Base-by-base conservation (phyloP, 2,888 invertebrate species). In the Ophion ventricosus region DNA sequence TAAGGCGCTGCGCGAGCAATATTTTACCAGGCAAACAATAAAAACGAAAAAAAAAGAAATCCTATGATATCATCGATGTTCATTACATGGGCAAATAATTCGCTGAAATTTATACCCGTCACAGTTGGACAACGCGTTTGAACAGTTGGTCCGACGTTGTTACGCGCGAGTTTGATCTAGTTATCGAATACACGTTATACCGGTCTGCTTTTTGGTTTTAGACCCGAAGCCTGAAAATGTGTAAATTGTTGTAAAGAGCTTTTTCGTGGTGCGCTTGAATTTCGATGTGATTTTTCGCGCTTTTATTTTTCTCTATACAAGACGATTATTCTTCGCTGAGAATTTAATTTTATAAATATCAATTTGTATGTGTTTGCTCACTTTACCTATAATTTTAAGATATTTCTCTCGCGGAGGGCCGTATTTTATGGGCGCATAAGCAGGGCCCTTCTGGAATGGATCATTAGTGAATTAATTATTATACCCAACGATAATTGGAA, bases 1-100 rank as follows among this genome's bases (percentile, higher is more conserved):
- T 35, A 26, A 59, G 40, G 72, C 40, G 63, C 54, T 49, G 49
- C 49, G 49, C 82, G 72, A 75, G 70, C 64, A 20, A 84, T 86
- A 84, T 82, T 84, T 84, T 84, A 78, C 70, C 67, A 63, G 67
- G 77, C 43, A 29, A 69, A 78, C 49, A 80, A 84, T 72, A 75
- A 82, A 81, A 80, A 56, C 59, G 17, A 43, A 61, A 54, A 7
- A 20, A 72, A 49, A 26, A 69, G 43, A 76, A 54, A 40, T 63
- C 26, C 20, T 11, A 29, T 14, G 43, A 8, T 43, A 23, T 56
- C 20, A 11, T 64, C 35, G 14, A 56, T n/a, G 23, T 59, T 54
- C 5, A 74, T 74, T 61, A 25, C 14, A 40, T 8, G 23, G 56
- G 35, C 23, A 29, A n/a, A 70, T 40, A 17, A 49, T 57, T 56